phyloP scores from a whole-genome alignment of 1,140 invertebrate species.

The Andrena cerasifolii region DNA sequence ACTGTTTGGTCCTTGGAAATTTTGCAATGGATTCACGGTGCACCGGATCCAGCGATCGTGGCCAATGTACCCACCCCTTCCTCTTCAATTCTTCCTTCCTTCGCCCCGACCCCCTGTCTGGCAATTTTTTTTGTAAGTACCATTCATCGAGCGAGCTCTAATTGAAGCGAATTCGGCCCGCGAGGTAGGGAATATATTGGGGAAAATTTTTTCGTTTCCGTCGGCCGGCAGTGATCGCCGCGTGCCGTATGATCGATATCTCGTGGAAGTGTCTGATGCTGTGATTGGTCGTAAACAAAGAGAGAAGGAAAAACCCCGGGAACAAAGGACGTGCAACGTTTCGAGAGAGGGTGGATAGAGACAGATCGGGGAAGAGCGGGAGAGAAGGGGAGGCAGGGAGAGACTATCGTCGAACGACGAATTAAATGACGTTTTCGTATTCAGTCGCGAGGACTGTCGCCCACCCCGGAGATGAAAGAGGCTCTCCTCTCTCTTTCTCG shows the following conservation, averaged over 20 bases:
- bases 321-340: slow-evolving; percentile 22
- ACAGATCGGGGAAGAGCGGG: not conserved
- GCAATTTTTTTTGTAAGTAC: slow-evolving; percentile 52
- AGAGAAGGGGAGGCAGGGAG: slow-evolving; percentile 35
- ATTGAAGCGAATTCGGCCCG: slow-evolving; percentile 59
- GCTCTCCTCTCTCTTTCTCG: not conserved
- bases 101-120: slow-evolving; percentile 6
- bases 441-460: slow-evolving; percentile 52
- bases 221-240: slow-evolving; percentile 51
- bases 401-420: slow-evolving; percentile 57
- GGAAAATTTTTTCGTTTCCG: slow-evolving; percentile 57
- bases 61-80: not conserved
- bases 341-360: not conserved
- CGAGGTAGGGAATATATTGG: slow-evolving; percentile 39
- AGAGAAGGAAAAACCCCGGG: not conserved
- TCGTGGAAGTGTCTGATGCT: slow-evolving; percentile 53
- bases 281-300: slow-evolving; percentile 57
- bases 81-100: slow-evolving; percentile 15
- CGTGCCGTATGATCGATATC: slow-evolving; percentile 62
- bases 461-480: slow-evolving; percentile 55
- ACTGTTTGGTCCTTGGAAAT: not conserved
- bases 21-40: not conserved
- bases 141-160: slow-evolving; percentile 63
- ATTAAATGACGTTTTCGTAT: slow-evolving; percentile 70
- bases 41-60: slow-evolving; percentile 14